Conservation (phyloP, 2,888 invertebrate species). For the Aphidoletes aphidimyza region DNA sequence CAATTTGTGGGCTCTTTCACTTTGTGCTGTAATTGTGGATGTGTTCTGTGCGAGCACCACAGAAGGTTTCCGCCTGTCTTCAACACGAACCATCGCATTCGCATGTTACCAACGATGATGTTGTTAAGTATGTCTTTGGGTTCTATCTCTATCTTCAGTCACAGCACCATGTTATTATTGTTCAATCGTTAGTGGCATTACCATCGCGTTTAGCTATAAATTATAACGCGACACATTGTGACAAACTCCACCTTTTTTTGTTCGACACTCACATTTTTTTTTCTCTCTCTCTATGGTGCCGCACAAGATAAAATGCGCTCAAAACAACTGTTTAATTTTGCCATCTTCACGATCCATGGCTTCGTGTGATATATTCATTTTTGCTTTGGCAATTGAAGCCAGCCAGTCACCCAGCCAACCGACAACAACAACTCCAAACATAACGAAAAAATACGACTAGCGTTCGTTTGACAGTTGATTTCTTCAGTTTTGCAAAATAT, state of each 20-base stretch:
- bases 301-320: constrained; percentile 2
- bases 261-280: constrained; percentile 36
- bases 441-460: neutral
- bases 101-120: constrained; percentile 10
- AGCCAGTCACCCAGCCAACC: too few relatives aligned
- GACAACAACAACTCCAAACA: too few relatives aligned
- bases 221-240: constrained; percentile 49
- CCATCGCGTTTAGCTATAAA: constrained; percentile 41
- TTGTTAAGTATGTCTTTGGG: constrained; percentile 1
- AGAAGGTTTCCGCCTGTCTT: constrained; percentile 49
- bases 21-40: neutral
- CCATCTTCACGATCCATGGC: constrained; percentile 29
- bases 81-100: neutral
- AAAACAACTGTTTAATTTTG: constrained; percentile 14
- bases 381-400: neutral
- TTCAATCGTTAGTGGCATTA: constrained; percentile 47
- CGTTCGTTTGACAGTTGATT: constrained; percentile 12
- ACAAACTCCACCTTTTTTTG: constrained; percentile 47
- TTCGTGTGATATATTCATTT: constrained; percentile 22
- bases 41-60: neutral
- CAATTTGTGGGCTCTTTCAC: neutral
- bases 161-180: constrained; percentile 7
- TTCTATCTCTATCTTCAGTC: neutral
- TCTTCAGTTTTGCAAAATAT: neutral
- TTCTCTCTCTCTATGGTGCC: neutral